These are phyloP conservation scores for Malurus cyaneus DNA, from an alignment of 2,113 vertebrate species.

Conservation along the genomic window DNA sequence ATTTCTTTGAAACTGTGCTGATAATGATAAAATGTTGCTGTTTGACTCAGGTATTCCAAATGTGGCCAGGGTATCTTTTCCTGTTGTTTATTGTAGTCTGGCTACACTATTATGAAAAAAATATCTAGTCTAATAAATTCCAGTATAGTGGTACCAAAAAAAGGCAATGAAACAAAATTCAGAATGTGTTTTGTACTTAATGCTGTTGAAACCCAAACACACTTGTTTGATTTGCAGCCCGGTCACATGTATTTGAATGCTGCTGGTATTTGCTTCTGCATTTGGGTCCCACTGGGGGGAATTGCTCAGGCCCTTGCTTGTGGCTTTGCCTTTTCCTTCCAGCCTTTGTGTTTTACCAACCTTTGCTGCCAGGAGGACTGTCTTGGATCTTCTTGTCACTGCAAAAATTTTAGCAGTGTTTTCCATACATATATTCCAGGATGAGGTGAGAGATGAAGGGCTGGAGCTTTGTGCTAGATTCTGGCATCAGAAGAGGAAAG, in stretches of 20 bases:
- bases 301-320: background rate
- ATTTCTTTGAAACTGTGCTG: background rate
- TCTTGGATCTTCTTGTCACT: background rate
- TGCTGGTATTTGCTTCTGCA: background rate
- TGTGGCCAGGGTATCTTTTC: background rate
- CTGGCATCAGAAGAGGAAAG: background rate
- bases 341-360: background rate
- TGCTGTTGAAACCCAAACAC: fast-evolving
- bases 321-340: background rate
- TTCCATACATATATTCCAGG: fast-evolving
- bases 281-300: background rate
- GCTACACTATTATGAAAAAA: background rate
- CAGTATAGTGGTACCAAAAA: background rate
- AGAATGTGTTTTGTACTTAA: background rate
- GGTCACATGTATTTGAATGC: background rate
- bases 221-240: background rate
- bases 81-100: background rate
- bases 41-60: background rate
- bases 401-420: background rate
- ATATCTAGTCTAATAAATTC: background rate
- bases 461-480: background rate
- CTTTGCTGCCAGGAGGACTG: background rate
- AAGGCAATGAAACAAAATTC: background rate
- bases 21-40: background rate
- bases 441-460: background rate